These are phyloP conservation scores for Asteroscopus sphinx DNA, from an alignment of 2,888 invertebrate genomes.

Conservation along the genomic window DNA sequence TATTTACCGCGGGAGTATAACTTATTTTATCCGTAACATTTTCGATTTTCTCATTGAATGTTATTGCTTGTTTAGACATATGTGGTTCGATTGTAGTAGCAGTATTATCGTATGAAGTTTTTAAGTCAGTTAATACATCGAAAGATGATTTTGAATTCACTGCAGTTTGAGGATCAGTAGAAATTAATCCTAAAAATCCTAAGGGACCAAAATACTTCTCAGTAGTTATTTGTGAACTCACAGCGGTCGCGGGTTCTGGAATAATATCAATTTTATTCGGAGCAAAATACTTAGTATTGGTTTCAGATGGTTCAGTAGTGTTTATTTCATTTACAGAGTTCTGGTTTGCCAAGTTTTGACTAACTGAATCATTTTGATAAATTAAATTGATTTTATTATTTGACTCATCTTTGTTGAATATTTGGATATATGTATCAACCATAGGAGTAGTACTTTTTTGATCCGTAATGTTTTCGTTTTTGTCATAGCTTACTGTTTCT, in stretches of 20 bases:
- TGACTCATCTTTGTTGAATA: neutral
- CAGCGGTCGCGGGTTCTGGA: neutral
- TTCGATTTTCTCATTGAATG: neutral
- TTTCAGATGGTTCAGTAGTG: conserved; percentile 3
- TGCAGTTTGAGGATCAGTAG: conserved; percentile 7
- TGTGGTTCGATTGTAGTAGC: neutral
- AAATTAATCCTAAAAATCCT: too few species aligned
- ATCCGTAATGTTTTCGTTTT: neutral
- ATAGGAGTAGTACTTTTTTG: conserved; percentile 7
- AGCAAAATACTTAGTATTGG: neutral
- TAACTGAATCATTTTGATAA: neutral
- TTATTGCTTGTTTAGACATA: conserved; percentile 1
- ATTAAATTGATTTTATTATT: neutral
- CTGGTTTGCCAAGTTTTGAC: neutral
- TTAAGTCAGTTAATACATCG: conserved; percentile 5
- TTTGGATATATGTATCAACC: neutral
- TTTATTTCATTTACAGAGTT: neutral
- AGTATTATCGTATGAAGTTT: neutral
- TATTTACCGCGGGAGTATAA: conserved; percentile 1
- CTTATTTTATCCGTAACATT: neutral
- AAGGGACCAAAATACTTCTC: too few species aligned
- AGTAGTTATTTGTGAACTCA: too few species aligned
- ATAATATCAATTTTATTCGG: neutral
- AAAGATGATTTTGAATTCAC: neutral
- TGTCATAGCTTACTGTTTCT: neutral